Conservation (phyloP, 2,113 vertebrate genomes). For the Macrotis lagotis region DNA sequence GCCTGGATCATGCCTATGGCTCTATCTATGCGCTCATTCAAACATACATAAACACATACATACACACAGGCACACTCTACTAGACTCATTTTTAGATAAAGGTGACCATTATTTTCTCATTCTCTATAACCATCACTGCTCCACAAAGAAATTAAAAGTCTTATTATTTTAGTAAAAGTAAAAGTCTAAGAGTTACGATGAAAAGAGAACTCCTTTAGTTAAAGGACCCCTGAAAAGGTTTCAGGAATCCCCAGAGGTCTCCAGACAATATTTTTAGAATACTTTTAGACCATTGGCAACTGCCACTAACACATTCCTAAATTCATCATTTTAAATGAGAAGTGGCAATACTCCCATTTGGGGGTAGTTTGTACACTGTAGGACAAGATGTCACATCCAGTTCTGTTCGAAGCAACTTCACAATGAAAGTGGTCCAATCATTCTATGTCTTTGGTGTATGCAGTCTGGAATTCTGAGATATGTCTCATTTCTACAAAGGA, state of each 20-base stretch:
- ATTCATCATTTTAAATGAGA: neutral
- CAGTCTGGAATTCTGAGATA: neutral
- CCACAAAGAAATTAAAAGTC: neutral
- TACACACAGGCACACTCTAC: neutral
- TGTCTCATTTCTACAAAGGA: neutral
- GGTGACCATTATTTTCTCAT: neutral
- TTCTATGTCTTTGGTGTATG: neutral
- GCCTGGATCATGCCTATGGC: neutral
- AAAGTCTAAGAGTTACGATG: neutral
- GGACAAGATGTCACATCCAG: neutral
- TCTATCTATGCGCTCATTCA: neutral
- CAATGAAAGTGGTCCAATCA: neutral
- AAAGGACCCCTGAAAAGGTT: neutral
- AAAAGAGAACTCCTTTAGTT: neutral
- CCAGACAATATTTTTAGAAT: neutral
- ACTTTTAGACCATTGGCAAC: neutral
- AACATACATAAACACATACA: neutral
- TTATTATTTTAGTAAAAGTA: too few relatives aligned
- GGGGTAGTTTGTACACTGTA: neutral
- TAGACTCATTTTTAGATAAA: neutral
- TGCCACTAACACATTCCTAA: neutral
- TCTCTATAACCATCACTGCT: neutral
- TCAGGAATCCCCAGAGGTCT: neutral
- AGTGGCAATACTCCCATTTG: slow-evolving; percentile 22
- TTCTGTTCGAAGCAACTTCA: neutral